A percentile compares a stretch with the other conserved stretches of the same genome.
phyloP scores from a whole-genome alignment of 2,888 invertebrate genomes.

The Diadegma fenestrale region DNA sequence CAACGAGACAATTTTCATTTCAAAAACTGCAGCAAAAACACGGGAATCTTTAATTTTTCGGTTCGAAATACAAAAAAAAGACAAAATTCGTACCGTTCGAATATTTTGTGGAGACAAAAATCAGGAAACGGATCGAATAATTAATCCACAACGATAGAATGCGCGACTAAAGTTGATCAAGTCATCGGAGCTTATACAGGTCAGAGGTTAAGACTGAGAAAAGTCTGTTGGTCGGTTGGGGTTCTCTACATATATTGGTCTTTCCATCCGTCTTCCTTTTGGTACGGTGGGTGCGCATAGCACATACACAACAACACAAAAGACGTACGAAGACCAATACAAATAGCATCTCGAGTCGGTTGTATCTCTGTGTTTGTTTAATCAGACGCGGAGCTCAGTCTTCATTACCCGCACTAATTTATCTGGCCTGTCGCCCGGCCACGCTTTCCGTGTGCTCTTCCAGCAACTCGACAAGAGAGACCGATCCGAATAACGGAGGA shows the following conservation, averaged over 20 bases:
- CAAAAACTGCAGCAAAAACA: too few relatives aligned
- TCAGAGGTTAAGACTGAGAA: slow-evolving; percentile 70
- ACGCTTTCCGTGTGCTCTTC: slow-evolving; percentile 68
- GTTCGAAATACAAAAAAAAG: too few relatives aligned
- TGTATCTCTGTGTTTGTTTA: slow-evolving; percentile 81
- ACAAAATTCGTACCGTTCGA: too few relatives aligned
- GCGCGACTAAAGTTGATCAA: slow-evolving; percentile 7
- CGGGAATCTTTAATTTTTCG: too few relatives aligned
- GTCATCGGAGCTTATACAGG: slow-evolving; percentile 40
- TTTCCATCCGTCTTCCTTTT: slow-evolving; percentile 65
- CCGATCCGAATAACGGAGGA: background rate
- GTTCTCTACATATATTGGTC: slow-evolving; percentile 49
- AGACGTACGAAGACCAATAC: slow-evolving; percentile 24
- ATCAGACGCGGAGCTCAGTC: slow-evolving; percentile 83
- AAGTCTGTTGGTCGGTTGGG: slow-evolving; percentile 48
- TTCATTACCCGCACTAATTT: slow-evolving; percentile 83
- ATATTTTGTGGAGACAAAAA: background rate
- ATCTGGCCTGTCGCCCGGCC: slow-evolving; percentile 80
- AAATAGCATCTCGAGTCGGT: slow-evolving; percentile 68
- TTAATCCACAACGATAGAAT: background rate
- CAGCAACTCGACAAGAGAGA: slow-evolving; percentile 52
- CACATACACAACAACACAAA: slow-evolving; percentile 49
- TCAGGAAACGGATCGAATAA: background rate
- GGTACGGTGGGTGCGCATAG: slow-evolving; percentile 55
- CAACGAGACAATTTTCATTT: too few relatives aligned